These are phyloP conservation scores for Enteromius anoplus DNA, from an alignment of 2,797 vertebrate genomes.

Conservation along the genomic window DNA sequence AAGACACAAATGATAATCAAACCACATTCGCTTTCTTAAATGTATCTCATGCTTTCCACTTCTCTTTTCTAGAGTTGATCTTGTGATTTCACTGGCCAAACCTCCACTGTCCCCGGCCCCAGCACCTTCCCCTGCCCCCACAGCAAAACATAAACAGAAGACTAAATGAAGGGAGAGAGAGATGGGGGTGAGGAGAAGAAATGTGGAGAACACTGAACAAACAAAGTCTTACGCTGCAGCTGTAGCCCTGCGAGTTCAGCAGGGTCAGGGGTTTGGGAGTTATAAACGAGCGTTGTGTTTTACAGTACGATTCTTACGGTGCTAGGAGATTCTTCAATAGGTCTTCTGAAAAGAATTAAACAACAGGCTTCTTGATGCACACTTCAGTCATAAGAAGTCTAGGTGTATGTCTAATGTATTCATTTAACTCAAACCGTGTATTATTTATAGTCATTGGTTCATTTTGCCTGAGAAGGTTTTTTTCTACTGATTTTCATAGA, in stretches of 20 bases:
- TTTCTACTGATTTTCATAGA: conserved; percentile 19
- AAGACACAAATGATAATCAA: background rate
- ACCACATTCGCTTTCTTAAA: background rate
- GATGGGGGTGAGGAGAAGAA: conserved; percentile 22
- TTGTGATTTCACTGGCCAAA: conserved; percentile 63
- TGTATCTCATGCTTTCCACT: background rate
- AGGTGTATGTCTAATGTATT: conserved; percentile 11
- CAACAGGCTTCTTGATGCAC: conserved; percentile 11
- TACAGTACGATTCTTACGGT: conserved; percentile 40
- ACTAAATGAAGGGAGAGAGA: conserved; percentile 70
- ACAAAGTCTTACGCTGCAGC: conserved; percentile 52
- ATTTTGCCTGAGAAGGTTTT: background rate
- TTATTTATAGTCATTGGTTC: conserved; percentile 20
- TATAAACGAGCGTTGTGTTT: conserved; percentile 22
- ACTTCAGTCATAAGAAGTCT: background rate
- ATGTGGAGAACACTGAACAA: conserved; percentile 21
- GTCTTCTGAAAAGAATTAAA: conserved; percentile 22
- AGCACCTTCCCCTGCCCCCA: conserved; percentile 58
- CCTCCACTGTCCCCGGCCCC: conserved; percentile 61
- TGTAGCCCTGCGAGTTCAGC: background rate
- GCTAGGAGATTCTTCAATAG: conserved; percentile 24
- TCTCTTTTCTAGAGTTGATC: conserved; percentile 65
- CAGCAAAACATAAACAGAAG: conserved; percentile 76
- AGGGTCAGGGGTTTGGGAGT: conserved; percentile 16
- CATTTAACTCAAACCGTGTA: background rate